Evolutionary conservation across 2,113 vertebrate genomes (phyloP), one percentile per base, ranked within the genome.

Genomic region (Atlantisia rogersi): DNA sequence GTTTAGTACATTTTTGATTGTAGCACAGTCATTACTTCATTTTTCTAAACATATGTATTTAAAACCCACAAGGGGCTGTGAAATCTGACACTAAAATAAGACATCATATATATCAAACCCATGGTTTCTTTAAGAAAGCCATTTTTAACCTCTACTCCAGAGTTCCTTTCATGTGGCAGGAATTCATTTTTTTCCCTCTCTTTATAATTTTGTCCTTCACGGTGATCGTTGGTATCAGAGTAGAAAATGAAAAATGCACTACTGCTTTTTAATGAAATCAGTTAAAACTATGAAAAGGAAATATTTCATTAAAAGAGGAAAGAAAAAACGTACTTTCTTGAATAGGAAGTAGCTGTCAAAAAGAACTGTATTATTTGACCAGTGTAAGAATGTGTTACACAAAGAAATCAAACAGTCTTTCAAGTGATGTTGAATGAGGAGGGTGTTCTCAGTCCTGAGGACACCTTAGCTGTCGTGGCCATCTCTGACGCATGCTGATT

Each of bases 31-130:
- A 93, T 96, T 95, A 95, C 96, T 96, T 96, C 91, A 96, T 95
- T 96, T 94, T 97, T 96, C 86, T 95, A 91, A 94, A 91, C 92
- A 91, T 88, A 94, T 89, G 78, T 93, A 92, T 95, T 96, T 96
- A 89, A 93, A 96, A 79, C 81, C 86, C 94, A 79, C 91, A 79
- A 73, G 92, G 86, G 77, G 55, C 59, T 85, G 67, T 96, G 95
- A 95, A 96, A 96, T 94, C n/a, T 73, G 86, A 96, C 92, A 35
- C 91, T 94, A 92, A 96, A 96, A 95, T 94, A 95, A 96, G 86
- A 92, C 91, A 76, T 92, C 29, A 1, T 89, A 44, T 95, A 32
- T 94, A 94, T 92, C 80, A 91, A 95, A 95, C 10, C 31, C 44
- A 73, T 35, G 35, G 59, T 89, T 95, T 91, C 81, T 92, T 86